Evolutionary conservation across 2,888 invertebrate genomes (phyloP), one percentile per base, ranked within the genome.

Genomic region (Saturnia japonica): DNA sequence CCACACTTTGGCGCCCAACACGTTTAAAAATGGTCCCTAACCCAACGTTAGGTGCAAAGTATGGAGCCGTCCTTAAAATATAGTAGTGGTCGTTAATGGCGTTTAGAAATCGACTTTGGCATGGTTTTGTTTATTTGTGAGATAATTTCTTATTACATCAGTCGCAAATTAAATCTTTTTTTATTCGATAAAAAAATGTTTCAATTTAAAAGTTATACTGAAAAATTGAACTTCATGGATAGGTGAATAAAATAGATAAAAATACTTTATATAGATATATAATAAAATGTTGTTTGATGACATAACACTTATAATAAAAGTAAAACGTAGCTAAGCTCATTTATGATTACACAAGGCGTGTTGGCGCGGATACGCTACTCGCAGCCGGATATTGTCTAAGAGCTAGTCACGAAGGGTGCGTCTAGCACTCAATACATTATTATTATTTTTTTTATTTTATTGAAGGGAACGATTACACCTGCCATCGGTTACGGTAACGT

Each of bases 321-420:
- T 93, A 93, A 93, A 93, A 93, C 89, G 85, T 90, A 93, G 93
- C 93, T 94, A 94, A 94, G 93, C 93, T 94, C 93, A 93, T 93
- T 91, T 88, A 93, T 91, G 92, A 92, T 93, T 91, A 91, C 87
- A 91, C 87, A 88, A 90, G 91, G 93, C 92, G 86, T 84, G 85
- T 54, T n/a, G 90, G 88, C 88, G 84, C 84, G 84, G 85, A 84
- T 87, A 84, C 87, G 85, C 85, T 80, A 85, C 88, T 83, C 83
- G 89, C 87, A 85, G 89, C 88, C 90, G 84, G 83, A 84, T 89
- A 90, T 89, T 87, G 91, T 88, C 89, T 87, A 85, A 85, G 75
- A 60, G 84, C 85, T 80, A 80, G 82, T 78, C 82, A 78, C 83
- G 84, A 81, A 77, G 85, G 80, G 84, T 80, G 85, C 86, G 87